A percentile compares a stretch with the other conserved stretches of the same genome.
Evolutionary conservation across 2,113 vertebrate species (phyloP).

Genomic region (Clinocottus analis): DNA sequence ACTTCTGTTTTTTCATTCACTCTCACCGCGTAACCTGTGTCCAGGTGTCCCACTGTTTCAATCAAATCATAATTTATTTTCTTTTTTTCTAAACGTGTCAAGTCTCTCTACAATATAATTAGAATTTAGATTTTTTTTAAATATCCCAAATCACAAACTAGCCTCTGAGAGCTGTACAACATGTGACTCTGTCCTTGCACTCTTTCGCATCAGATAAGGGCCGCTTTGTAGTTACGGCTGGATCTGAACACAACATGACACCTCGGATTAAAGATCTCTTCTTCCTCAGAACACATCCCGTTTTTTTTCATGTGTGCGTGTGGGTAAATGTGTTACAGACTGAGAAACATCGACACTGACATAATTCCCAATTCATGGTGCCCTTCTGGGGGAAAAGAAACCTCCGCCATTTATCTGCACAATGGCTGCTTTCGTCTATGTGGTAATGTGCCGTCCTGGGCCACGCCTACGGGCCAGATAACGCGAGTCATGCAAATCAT

Average conservation of each 20-base stretch:
- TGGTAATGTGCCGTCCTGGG: conserved; percentile 49
- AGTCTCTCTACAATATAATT: neutral
- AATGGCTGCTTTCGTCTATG: conserved; percentile 59
- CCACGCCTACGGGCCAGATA: conserved; percentile 27
- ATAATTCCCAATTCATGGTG: conserved; percentile 61
- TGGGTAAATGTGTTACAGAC: conserved; percentile 24
- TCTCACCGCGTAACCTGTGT: neutral
- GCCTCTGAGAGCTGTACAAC: neutral
- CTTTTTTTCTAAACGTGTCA: neutral
- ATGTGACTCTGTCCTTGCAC: neutral
- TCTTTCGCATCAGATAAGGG: neutral
- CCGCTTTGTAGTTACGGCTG: neutral
- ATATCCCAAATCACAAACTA: neutral
- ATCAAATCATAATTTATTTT: neutral
- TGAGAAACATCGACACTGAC: conserved; percentile 51
- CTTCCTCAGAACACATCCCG: conserved; percentile 9
- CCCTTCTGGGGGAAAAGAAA: conserved; percentile 42
- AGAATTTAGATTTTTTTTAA: neutral
- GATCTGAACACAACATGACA: conserved; percentile 48
- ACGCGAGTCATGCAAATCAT: conserved; percentile 44
- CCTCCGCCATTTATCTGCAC: conserved; percentile 54
- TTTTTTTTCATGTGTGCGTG: too few species aligned
- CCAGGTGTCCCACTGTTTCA: neutral
- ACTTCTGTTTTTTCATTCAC: neutral
- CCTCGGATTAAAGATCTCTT: conserved; percentile 48